Percentiles rank a stretch among this genome's conserved stretches.
Evolutionary conservation across 1,140 invertebrate genomes (phyloP).

Genomic region (Cotesia chilonis): DNA sequence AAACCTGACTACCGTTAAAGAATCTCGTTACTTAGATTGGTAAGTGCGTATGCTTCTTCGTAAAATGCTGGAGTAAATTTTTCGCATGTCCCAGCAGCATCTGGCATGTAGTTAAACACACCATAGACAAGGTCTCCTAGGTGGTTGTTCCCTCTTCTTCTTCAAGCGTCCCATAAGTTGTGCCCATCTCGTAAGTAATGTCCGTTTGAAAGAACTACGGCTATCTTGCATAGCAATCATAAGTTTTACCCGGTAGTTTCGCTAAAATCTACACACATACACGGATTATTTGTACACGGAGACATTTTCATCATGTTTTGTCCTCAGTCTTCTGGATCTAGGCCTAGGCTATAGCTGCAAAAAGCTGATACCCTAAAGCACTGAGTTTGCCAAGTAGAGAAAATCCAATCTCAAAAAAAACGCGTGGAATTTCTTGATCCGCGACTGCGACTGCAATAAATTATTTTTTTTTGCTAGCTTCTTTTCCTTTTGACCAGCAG

Average conservation of each 20-base stretch:
- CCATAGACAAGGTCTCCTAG: too few species aligned
- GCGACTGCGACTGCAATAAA: constrained; percentile 10
- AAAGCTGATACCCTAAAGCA: neutral
- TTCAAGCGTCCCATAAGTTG: too few species aligned
- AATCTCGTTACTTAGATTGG: constrained; percentile 16
- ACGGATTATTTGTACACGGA: constrained; percentile 23
- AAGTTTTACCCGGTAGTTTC: constrained; percentile 11
- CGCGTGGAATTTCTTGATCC: too few species aligned
- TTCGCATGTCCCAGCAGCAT: constrained; percentile 31
- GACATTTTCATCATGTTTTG: constrained; percentile 40
- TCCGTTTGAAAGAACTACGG: neutral
- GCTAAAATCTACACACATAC: constrained; percentile 7
- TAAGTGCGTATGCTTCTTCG: constrained; percentile 31
- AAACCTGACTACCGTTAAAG: constrained; percentile 33
- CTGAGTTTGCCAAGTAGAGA: constrained; percentile 8
- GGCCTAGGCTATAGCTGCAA: neutral
- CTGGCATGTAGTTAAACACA: constrained; percentile 3
- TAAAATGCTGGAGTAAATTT: constrained; percentile 34
- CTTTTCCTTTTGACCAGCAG: constrained; percentile 17
- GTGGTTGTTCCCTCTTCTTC: neutral
- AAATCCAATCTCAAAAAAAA: too few species aligned
- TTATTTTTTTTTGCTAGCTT: constrained; percentile 23
- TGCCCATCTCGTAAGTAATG: neutral
- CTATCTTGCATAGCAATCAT: constrained; percentile 18
- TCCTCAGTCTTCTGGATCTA: constrained; percentile 12